Evolutionary conservation across 1,140 invertebrate species (phyloP).

Genomic region (Pseudomyrmex sp.): DNA sequence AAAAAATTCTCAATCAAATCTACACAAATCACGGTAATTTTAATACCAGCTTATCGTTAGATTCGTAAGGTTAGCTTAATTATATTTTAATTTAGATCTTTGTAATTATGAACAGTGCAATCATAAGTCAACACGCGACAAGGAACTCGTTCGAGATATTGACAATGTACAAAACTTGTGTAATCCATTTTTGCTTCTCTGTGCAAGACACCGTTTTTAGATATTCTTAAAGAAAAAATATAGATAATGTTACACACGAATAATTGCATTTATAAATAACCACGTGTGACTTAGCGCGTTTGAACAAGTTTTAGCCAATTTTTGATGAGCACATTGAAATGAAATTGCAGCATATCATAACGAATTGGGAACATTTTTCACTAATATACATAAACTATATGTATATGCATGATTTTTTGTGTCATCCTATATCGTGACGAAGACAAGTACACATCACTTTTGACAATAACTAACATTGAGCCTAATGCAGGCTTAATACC

Average conservation of each 20-base stretch:
- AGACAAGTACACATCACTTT: slow-evolving; percentile 66
- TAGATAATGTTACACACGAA: slow-evolving; percentile 79
- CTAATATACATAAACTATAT: slow-evolving; percentile 76
- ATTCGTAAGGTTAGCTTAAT: slow-evolving; percentile 76
- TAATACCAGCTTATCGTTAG: slow-evolving; percentile 78
- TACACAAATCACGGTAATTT: slow-evolving; percentile 75
- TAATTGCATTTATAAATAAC: slow-evolving; percentile 79
- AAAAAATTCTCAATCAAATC: slow-evolving; percentile 70
- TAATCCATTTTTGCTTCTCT: slow-evolving; percentile 78
- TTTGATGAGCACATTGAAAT: slow-evolving; percentile 69
- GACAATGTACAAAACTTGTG: slow-evolving; percentile 82
- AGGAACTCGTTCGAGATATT: slow-evolving; percentile 76
- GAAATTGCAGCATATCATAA: slow-evolving; percentile 78
- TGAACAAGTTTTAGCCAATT: slow-evolving; percentile 78
- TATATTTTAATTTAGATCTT: slow-evolving; percentile 80
- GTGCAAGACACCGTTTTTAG: slow-evolving; percentile 78
- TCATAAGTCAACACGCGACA: slow-evolving; percentile 73
- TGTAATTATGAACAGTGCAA: slow-evolving; percentile 84
- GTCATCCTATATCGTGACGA: slow-evolving; percentile 65
- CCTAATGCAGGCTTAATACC: slow-evolving; percentile 64
- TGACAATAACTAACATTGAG: slow-evolving; percentile 72
- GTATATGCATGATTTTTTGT: slow-evolving; percentile 76
- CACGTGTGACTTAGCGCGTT: slow-evolving; percentile 79
- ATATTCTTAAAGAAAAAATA: slow-evolving; percentile 77
- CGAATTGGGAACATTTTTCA: slow-evolving; percentile 77